These are phyloP conservation scores for Myrmecobius fasciatus DNA, from an alignment of 2,113 vertebrate species.

Conservation along the genomic window DNA sequence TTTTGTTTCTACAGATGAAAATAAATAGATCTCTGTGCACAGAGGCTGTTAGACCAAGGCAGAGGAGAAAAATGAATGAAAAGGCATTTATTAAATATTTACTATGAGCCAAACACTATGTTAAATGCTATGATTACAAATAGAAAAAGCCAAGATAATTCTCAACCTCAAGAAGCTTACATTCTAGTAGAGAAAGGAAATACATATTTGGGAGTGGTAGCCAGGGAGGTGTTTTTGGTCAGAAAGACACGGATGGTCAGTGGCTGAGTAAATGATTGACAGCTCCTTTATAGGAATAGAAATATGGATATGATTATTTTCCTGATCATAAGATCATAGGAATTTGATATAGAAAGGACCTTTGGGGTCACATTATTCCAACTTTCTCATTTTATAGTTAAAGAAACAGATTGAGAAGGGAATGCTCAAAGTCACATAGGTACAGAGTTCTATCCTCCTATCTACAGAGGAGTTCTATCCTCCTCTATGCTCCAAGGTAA, in stretches of 20 bases:
- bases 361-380: background rate
- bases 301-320: background rate
- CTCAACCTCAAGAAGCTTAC: background rate
- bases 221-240: background rate
- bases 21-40: background rate
- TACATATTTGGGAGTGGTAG: background rate
- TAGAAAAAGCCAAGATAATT: background rate
- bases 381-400: background rate
- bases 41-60: background rate
- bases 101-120: background rate
- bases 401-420: background rate
- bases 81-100: background rate
- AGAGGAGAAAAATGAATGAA: background rate
- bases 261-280: background rate
- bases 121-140: background rate
- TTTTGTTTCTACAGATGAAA: background rate
- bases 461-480: background rate
- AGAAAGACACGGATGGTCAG: background rate
- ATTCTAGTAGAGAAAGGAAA: background rate
- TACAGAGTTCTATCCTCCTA: background rate
- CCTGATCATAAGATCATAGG: background rate
- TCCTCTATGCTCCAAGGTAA: background rate
- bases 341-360: background rate
- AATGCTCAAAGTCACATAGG: background rate
- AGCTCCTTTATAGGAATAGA: background rate